Percentiles rank a stretch among this genome's conserved stretches.
phyloP scores from a whole-genome alignment of 1,140 invertebrate genomes.

The Dendrolimus kikuchii region DNA sequence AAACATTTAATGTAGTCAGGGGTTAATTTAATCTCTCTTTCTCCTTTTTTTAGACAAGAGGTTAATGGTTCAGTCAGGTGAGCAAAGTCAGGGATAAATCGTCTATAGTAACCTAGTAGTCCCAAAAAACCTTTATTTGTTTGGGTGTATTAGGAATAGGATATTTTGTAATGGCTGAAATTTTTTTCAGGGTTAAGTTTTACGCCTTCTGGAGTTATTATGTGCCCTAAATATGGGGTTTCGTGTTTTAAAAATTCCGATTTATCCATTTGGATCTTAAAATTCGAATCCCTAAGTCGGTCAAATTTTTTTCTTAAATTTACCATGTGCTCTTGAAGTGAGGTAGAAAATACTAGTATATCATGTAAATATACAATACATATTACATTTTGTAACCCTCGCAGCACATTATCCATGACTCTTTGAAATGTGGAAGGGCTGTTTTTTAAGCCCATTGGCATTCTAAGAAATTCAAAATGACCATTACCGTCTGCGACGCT shows the following conservation, averaged over 20 bases:
- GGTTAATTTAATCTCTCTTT: constrained; percentile 3
- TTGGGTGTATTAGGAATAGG: constrained; percentile 9
- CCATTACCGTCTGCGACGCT: constrained; percentile 12
- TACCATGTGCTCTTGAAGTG: constrained; percentile 25
- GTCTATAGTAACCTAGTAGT: constrained; percentile 11
- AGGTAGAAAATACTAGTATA: constrained; percentile 26
- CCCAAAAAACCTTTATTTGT: constrained; percentile 12
- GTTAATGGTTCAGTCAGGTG: constrained; percentile 9
- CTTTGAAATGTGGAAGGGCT: constrained; percentile 9
- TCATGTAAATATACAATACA: constrained; percentile 62
- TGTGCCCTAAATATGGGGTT: constrained; percentile 27
- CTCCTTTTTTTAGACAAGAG: constrained; percentile 12
- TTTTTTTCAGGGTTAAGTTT: constrained; percentile 26
- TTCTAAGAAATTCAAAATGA: constrained; percentile 17
- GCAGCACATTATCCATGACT: constrained; percentile 14
- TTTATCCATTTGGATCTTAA: constrained; percentile 52
- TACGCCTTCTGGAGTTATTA: constrained; percentile 25
- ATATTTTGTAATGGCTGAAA: constrained; percentile 13
- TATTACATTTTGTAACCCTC: constrained; percentile 10
- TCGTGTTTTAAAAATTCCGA: constrained; percentile 25
- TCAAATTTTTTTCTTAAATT: constrained; percentile 38
- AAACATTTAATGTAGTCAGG: constrained; percentile 8
- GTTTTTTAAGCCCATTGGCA: constrained; percentile 13
- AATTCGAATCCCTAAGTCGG: constrained; percentile 31
- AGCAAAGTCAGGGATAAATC: constrained; percentile 14